Evolutionary conservation across 2,888 invertebrate genomes (phyloP).

Genomic region (Maniola hyperantus): DNA sequence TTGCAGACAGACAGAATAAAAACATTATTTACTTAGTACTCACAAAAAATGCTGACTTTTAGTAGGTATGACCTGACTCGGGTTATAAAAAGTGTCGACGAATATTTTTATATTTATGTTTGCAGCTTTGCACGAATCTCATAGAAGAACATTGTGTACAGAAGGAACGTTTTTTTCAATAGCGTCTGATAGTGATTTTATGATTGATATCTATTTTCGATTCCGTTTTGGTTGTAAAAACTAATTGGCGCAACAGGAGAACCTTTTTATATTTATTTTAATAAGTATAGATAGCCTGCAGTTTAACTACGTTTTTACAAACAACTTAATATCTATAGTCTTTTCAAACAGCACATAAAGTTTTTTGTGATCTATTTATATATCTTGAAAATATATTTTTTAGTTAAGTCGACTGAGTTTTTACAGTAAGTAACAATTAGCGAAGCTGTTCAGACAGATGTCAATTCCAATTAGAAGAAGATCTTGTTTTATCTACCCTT

Average conservation of each 20-base stretch:
- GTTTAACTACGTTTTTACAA: not conserved
- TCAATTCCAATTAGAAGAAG: too few relatives aligned
- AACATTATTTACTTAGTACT: not conserved
- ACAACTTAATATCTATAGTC: not conserved
- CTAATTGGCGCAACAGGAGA: not conserved
- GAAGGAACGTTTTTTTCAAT: not conserved
- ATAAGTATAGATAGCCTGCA: not conserved
- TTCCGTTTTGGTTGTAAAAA: conserved; percentile 2
- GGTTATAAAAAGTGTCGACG: not conserved
- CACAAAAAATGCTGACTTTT: too few relatives aligned
- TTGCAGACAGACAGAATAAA: not conserved
- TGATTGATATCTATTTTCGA: conserved; percentile 14
- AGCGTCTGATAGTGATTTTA: not conserved
- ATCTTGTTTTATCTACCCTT: too few relatives aligned
- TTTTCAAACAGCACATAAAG: not conserved
- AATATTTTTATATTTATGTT: not conserved
- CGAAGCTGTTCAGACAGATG: too few relatives aligned
- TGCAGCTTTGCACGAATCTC: not conserved
- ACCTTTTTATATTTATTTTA: not conserved
- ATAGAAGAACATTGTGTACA: too few relatives aligned
- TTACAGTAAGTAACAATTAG: too few relatives aligned
- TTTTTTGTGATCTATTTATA: not conserved
- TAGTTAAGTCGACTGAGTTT: not conserved
- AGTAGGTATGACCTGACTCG: too few relatives aligned
- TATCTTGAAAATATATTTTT: not conserved